Base-by-base conservation (phyloP, 64 coral and sea anemone genomes). In the Montipora capricornis region DNA sequence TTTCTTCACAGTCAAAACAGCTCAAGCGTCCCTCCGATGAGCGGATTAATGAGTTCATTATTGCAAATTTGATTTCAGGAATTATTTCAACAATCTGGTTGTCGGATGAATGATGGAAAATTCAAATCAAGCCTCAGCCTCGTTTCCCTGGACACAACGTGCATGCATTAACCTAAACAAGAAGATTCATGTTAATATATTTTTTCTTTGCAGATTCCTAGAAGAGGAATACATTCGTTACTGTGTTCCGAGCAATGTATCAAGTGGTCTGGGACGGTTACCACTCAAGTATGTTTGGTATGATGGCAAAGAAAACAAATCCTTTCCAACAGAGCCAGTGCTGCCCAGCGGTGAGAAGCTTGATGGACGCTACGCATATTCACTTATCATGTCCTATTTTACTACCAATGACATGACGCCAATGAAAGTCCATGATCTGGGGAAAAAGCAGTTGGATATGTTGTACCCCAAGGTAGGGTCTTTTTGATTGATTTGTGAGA, bases 201-300 rank as follows among this genome's bases (percentile, higher is more conserved):
- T 37, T 37, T 37, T 37, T 57, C 0, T 19, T 37, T 44, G 10
- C 66, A 98, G 94, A 14, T 98, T 89, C 60, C 62, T 98, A 44
- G 94, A 95, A 78, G 68, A 95, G 49, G 97, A 95, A 14, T 85
- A 98, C 75, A 93, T 91, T 50, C 51, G 62, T 71, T 92, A 98
- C 17, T 98, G 97, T 77, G 58, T 98, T 10, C 97, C 97, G 29
- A 98, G 94, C 82, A 87, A 90, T 80, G 91, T 95, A 45, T 93
- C 97, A 0, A 98, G 97, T 74, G 97, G 97, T 82, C 75, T 98
- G n/a, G 94, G 87, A 52, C 46, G 87, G 26, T 66, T 98, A 9
- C 97, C 97, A 15, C 75, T 98, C 2, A 87, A 91, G 7, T 94
- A 93, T 59, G 91, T 98, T 4, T 98, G 95, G 77, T 91, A 60